Evolutionary conservation across 1,140 invertebrate species (phyloP), one percentile per base, ranked within the genome.

Genomic region (Drosophila ercepeae): DNA sequence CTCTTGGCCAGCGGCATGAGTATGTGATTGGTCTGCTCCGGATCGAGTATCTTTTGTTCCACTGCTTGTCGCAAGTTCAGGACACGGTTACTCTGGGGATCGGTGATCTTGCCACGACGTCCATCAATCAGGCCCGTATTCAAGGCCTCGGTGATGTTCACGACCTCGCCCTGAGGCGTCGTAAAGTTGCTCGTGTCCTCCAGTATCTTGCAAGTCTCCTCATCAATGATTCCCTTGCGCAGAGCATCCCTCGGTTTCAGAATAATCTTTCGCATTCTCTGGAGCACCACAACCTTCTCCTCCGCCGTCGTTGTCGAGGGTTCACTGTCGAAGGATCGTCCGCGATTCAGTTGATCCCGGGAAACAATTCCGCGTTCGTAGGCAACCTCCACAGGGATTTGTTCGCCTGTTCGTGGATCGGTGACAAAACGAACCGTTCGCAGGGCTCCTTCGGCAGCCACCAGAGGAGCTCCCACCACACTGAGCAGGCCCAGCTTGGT

Each of bases 11-110:
- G 89, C 27, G 97, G 97, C 76, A 98, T 93, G 25, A 98, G 92
- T 57, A 96, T 89, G 89, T 96, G 94, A 82, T 97, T 96, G 68
- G 94, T 95, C 51, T 93, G 94, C 64, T 95, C 93, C 1, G 94
- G 92, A 93, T 99, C 97, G 60, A 99, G 91, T 50, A 98, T 93
- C 39, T 97, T 97, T 73, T 95, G 93, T 61, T 96, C 93, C 1
- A 99, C 93, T 3, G 97, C 98, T 92, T 99, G 95, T 18, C 94
- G 94, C 6, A 98, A 95, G 29, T 93, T 95, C 6, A 99, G 78
- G 4, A 94, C 91, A 75, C 97, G 94, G 55, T 97, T 97, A 64
- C 94, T 94, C 88, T 96, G 93, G 13, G 96, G 95, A 92, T 98
- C 96, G n/a, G 95, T 92, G 51, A 99, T 95, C 45, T 94, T 93